phyloP scores from a whole-genome alignment of 2,888 invertebrate genomes.

The Agrotis exclamationis region DNA sequence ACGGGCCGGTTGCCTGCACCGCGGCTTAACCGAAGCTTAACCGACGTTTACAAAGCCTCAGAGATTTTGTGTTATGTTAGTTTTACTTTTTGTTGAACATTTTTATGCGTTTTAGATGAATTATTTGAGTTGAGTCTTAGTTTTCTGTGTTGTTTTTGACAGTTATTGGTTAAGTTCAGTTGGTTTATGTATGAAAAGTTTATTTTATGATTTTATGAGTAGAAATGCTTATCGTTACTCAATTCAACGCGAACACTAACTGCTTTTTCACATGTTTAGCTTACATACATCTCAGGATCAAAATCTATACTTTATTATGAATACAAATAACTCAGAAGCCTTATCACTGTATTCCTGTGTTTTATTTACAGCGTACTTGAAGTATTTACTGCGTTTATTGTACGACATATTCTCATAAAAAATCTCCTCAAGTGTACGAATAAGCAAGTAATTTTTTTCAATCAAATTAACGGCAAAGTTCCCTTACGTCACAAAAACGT shows the following conservation, averaged over 20 bases:
- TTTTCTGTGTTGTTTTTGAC: constrained; percentile 5
- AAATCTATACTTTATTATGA: neutral
- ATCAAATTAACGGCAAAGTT: too few species aligned
- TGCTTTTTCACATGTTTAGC: neutral
- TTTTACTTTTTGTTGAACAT: constrained; percentile 27
- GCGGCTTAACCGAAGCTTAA: constrained; percentile 58
- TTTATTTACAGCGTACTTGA: too few species aligned
- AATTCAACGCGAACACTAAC: neutral
- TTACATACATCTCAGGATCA: neutral
- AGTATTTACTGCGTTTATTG: too few species aligned
- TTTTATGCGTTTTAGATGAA: constrained; percentile 28
- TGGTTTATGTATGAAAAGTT: neutral
- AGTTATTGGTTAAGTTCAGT: constrained; percentile 8
- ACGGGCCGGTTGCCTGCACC: constrained; percentile 69
- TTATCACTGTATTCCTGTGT: too few species aligned
- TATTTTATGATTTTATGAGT: neutral
- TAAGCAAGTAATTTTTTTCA: too few species aligned
- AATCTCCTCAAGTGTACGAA: too few species aligned
- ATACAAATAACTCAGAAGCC: too few species aligned
- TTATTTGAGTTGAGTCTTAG: neutral
- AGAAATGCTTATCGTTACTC: too few species aligned
- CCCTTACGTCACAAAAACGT: too few species aligned
- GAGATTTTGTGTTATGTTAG: constrained; percentile 44
- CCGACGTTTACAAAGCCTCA: constrained; percentile 54
- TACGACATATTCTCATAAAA: too few species aligned